Percentiles rank a stretch among this genome's conserved stretches.
phyloP scores from a whole-genome alignment of 2,113 vertebrate species.

The Stomatorhinus ivindoensis region DNA sequence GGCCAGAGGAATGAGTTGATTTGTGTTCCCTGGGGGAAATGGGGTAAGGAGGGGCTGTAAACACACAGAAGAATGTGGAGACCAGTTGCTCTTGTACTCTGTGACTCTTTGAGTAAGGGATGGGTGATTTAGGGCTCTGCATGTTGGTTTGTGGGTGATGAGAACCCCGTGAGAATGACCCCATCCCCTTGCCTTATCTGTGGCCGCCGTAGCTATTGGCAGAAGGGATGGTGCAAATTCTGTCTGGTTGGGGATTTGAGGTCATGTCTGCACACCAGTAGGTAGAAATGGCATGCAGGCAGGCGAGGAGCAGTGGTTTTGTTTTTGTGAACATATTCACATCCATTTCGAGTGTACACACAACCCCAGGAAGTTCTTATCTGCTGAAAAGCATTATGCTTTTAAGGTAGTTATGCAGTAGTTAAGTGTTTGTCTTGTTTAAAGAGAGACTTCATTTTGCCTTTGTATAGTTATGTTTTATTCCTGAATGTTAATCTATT shows the following conservation, averaged over 20 bases:
- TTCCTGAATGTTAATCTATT: constrained; percentile 39
- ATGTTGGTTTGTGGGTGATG: not conserved
- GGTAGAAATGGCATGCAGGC: not conserved
- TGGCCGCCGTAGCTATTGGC: not conserved
- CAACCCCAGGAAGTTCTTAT: not conserved
- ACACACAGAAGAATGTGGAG: not conserved
- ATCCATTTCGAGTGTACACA: not conserved
- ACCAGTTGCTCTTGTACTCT: not conserved
- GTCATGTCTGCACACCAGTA: not conserved
- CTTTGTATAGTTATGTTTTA: not conserved
- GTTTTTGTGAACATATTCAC: not conserved
- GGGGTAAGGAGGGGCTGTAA: not conserved
- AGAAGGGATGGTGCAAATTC: not conserved
- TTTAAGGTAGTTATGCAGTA: not conserved
- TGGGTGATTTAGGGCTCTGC: not conserved
- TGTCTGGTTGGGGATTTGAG: not conserved
- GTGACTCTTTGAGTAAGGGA: not conserved
- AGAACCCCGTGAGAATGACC: not conserved
- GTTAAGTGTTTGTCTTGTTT: not conserved
- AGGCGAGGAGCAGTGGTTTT: not conserved
- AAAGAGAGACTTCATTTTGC: not conserved
- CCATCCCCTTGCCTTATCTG: not conserved
- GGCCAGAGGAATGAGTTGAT: not conserved
- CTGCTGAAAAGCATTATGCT: not conserved
- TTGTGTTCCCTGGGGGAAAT: not conserved